A percentile compares a stretch with the other conserved stretches of the same genome.
These are phyloP conservation scores for silkworm (Bombyx mori) DNA, from an alignment of 1,140 invertebrate genomes.

Conservation along the genomic window ASM3026992v2 NC_085129.1:16984501-16985000, in stretches of 20 bases:
- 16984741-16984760: conserved; percentile 54
- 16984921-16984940: too few species aligned
- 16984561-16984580: conserved; percentile 40
- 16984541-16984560: conserved; percentile 38
- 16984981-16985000: too few species aligned
- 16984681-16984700: conserved; percentile 39
- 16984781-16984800: conserved; percentile 51
- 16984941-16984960: too few species aligned
- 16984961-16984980: too few species aligned
- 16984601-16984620: conserved; percentile 16
- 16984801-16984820: too few species aligned
- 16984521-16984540: conserved; percentile 35
- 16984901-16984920: too few species aligned
- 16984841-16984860: too few species aligned
- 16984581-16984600: conserved; percentile 33
- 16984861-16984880: too few species aligned
- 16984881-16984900: too few species aligned
- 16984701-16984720: conserved; percentile 20
- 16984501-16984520: conserved; percentile 36
- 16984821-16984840: too few species aligned
- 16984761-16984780: conserved; percentile 53
- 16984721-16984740: conserved; percentile 21
- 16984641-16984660: conserved; percentile 29
- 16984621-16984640: conserved; percentile 11
- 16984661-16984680: conserved; percentile 24